Base-by-base conservation (phyloP, 2,113 vertebrate genomes). In the Saguinus imperator region DNA sequence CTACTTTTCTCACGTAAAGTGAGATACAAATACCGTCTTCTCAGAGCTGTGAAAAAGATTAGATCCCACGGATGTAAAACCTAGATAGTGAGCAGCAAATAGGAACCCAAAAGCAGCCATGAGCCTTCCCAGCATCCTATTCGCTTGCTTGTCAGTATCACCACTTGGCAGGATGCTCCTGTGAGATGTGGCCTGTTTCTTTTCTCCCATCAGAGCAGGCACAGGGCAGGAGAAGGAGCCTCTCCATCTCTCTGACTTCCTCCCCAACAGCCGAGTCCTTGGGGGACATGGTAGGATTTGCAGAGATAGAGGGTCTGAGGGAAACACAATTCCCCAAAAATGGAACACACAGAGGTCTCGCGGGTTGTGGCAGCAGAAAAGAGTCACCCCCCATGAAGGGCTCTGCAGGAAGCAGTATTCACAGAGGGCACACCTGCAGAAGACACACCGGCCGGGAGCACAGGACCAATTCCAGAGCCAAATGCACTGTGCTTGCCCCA, bases 391-490 rank as follows among this genome's bases (percentile, higher is more conserved):
- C 10, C 45, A 21, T 9, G 0, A 7, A 21, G 4, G 37, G 58
- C 16, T 20, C 14, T 40, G 45, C 23, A 1, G 48, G 48, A 11
- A 50, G 32, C 21, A 3, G 16, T 4, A 1, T 7, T 23, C 21
- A 43, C 8, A 20, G 57, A 79, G 43, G 14, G 16, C 52, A 17
- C 25, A 32, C 20, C 55, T 37, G 3, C 13, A 43, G 72, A 3
- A 43, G 20, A 9, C 11, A 2, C 29, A 14, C n/a, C 3, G 23
- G 40, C 1, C 2, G 4, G n/a, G 20, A 45, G 14, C 10, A 18
- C 55, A 9, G 11, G 25, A 29, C 27, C 17, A 40, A 32, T 6
- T 61, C 43, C 10, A 8, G 23, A n/a, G 17, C 7, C 6, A 52
- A 3, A 32, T 48, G 57, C 18, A 3, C 43, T n/a, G 29, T 45